Base-by-base conservation (phyloP, 1,140 invertebrate genomes). In the Cataglyphis hispanica region DNA sequence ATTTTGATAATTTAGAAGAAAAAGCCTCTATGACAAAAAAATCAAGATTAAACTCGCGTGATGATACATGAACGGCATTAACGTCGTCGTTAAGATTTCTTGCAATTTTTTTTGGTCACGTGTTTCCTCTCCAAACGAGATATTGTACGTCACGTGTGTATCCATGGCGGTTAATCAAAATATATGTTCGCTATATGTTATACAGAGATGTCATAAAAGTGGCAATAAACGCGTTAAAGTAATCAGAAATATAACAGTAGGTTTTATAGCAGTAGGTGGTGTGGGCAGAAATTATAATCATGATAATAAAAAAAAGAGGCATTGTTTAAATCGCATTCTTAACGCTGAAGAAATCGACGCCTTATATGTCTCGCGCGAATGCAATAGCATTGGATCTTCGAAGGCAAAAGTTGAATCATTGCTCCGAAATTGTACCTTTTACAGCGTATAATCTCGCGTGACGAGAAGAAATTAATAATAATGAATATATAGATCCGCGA, bases 311-410 rank as follows among this genome's bases (percentile, higher is more conserved):
- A 58, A 72, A 72, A 37, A 31, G 11, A 25, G 37, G 60, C 67
- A 74, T 72, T 70, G 53, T 83, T 83, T 74, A 22, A 58, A 72
- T 72, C 58, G 40, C 64, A 37, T 43, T 19, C 37, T 72, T 60
- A 81, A 60, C 7, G 22, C 50, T 25, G 78, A 81, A 53, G 50
- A 81, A 56, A 40, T n/a, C 50, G 34, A 66, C 19, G 22, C 64
- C 78, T 83, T 83, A 83, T 83, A 83, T 61, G 56, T 83, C 78
- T 66, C 66, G 53, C 53, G 66, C 37, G 50, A 72, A 13, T 72
- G 53, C 67, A 70, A 43, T 3, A 31, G 31, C 31, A 31, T 31
- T 31, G 31, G 31, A 31, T 31, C 31, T 31, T 31, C 31, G 2
- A 31, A 31, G 31, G 31, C 31, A 31, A 31, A 31, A 31, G 31